Evolutionary conservation across 2,888 invertebrate species (phyloP).

Genomic region (Drosophila lacicola): DNA sequence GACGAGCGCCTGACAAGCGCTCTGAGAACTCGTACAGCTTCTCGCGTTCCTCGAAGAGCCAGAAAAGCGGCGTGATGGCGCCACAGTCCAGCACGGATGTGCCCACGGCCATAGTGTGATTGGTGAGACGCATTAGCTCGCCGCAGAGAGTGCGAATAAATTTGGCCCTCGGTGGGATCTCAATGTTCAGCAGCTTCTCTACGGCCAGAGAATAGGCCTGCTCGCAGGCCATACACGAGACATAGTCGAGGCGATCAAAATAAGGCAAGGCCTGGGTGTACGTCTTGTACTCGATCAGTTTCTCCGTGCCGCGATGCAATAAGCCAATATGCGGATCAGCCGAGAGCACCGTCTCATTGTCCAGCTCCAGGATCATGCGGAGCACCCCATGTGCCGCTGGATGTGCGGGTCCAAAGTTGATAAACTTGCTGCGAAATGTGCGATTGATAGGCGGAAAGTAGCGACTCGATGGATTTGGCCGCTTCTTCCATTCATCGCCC

Average conservation of each 20-base stretch:
- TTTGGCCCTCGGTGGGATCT: slow-evolving; percentile 91
- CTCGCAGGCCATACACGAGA: slow-evolving; percentile 93
- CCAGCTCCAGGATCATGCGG: slow-evolving; percentile 91
- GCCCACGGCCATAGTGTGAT: slow-evolving; percentile 91
- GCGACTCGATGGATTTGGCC: slow-evolving; percentile 78
- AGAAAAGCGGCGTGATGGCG: slow-evolving; percentile 95
- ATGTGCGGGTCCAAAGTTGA: slow-evolving; percentile 96
- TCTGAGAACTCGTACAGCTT: slow-evolving; percentile 95
- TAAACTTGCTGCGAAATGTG: slow-evolving; percentile 88
- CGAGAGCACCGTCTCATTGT: slow-evolving; percentile 92
- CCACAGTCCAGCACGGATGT: slow-evolving; percentile 93
- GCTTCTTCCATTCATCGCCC: slow-evolving; percentile 83
- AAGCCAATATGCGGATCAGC: slow-evolving; percentile 95
- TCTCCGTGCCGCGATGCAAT: slow-evolving; percentile 95
- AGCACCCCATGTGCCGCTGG: slow-evolving; percentile 96
- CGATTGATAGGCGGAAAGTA: slow-evolving; percentile 86
- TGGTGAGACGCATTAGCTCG: slow-evolving; percentile 92
- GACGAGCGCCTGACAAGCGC: slow-evolving; percentile 92
- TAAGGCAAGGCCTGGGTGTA: slow-evolving; percentile 93
- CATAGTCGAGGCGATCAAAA: slow-evolving; percentile 95
- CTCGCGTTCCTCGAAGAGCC: slow-evolving; percentile 95
- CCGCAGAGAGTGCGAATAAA: slow-evolving; percentile 91
- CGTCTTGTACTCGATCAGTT: slow-evolving; percentile 95
- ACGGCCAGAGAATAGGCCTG: slow-evolving; percentile 91
- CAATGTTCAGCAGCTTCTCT: slow-evolving; percentile 92